Base-by-base conservation (phyloP, 2,888 invertebrate genomes). In the Lithophane ornitopus region DNA sequence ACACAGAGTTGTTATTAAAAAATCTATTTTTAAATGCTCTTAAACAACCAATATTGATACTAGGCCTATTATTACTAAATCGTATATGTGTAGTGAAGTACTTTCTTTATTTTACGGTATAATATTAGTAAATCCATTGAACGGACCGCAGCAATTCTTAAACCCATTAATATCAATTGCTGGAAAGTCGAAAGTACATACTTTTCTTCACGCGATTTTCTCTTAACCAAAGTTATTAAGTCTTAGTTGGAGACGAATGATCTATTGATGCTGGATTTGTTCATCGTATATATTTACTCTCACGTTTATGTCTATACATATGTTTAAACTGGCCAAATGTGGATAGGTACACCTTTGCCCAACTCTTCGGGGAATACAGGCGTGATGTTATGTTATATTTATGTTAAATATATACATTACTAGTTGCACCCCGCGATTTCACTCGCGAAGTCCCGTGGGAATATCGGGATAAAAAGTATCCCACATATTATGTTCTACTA, bases 121-220 rank as follows among this genome's bases (percentile, higher is more conserved):
- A 58, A 66, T 76, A 77, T 62, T 39, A 54, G 52, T 59, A 69
- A 66, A 58, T 54, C 39, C 22, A 71, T 69, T 62, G 39, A 44
- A 76, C 19, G 67, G 56, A 79, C 84, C 80, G 56, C 81, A 76
- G 62, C 58, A 68, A 79, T 56, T 86, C 82, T 62, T 78, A 84
- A 84, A 71, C 84, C 86, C 80, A 88, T 90, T 90, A 78, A 88
- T 85, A 88, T 85, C 86, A 90, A 91, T 88, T 79, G 81, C 83
- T 89, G 86, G 92, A 92, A 92, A 92, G 91, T 91, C 73, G 90
- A 90, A 87, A 89, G 89, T 87, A 68, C 85, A 88, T 85, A 72
- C 83, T 88, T 90, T 87, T 80, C 84, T 83, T 81, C 74, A 82
- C 46, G 83, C 82, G 83, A 88, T 89, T 89, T 91, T 89, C 89